phyloP scores from a whole-genome alignment of 1,140 invertebrate genomes.

The Ruditapes philippinarum region DNA sequence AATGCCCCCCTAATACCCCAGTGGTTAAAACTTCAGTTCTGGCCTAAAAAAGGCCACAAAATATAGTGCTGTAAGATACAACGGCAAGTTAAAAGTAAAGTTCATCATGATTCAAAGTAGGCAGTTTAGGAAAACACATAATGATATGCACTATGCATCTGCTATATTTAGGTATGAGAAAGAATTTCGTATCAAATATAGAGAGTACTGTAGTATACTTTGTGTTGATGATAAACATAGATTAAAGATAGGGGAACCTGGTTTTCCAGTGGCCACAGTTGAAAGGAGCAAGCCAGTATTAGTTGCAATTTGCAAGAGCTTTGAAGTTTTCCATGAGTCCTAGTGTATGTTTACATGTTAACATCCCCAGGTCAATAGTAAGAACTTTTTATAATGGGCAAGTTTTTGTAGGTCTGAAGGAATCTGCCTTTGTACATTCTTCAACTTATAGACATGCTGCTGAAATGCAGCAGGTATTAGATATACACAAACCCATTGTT shows the following conservation, averaged over 20 bases:
- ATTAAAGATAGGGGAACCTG: constrained; percentile 66
- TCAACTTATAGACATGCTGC: no score
- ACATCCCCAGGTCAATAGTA: no score
- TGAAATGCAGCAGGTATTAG: not conserved
- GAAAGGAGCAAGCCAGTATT: constrained; percentile 7
- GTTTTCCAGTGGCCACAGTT: constrained; percentile 65
- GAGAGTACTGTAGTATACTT: constrained; percentile 47
- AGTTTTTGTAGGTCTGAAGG: no score
- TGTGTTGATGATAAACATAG: constrained; percentile 72
- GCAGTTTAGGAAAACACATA: not conserved
- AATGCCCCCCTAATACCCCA: not conserved
- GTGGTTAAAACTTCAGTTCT: not conserved
- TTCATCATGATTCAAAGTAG: not conserved
- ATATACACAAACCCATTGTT: not conserved
- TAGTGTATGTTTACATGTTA: no score
- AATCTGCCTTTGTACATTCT: no score
- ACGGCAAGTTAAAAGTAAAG: not conserved
- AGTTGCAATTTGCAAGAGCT: no score
- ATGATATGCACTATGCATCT: constrained; percentile 66
- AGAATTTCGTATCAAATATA: constrained; percentile 63
- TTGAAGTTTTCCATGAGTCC: no score
- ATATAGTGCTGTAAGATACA: not conserved
- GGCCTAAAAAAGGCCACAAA: not conserved
- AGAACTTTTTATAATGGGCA: no score
- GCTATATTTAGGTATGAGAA: constrained; percentile 69